Percentiles rank a stretch among this genome's conserved stretches.
Conservation (phyloP, 2,797 vertebrate genomes). For the Melanotaenia maccullochi region DNA sequence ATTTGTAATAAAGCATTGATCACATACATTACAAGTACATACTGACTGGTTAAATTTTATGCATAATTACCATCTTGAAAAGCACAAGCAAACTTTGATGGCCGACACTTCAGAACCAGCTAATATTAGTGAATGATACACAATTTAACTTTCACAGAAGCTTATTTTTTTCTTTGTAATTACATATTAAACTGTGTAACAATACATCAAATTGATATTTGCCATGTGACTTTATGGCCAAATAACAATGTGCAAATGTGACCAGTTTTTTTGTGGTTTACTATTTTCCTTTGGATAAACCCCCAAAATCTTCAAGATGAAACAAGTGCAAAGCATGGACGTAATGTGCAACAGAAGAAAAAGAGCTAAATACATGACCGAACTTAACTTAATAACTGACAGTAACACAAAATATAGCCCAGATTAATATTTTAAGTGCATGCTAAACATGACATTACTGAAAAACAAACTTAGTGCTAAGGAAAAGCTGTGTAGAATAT, state of each 20-base stretch:
- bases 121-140: conserved; percentile 27
- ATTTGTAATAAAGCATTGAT: conserved; percentile 63
- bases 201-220: conserved; percentile 33
- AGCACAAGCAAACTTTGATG: conserved; percentile 29
- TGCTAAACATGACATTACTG: conserved; percentile 64
- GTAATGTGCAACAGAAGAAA: conserved; percentile 81
- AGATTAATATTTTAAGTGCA: conserved; percentile 78
- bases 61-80: conserved; percentile 50
- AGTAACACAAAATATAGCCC: conserved; percentile 60
- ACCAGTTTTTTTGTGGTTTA: conserved; percentile 48
- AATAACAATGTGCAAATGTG: conserved; percentile 66
- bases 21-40: conserved; percentile 68
- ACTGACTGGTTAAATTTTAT: conserved; percentile 53
- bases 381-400: conserved; percentile 47
- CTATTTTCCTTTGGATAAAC: conserved; percentile 50
- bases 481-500: conserved; percentile 54
- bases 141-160: conserved; percentile 8
- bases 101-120: conserved; percentile 19
- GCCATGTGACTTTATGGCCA: conserved; percentile 37
- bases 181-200: conserved; percentile 29
- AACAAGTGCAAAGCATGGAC: conserved; percentile 80
- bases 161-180: conserved; percentile 18
- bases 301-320: conserved; percentile 46
- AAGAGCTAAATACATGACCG: conserved; percentile 53
- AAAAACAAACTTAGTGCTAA: conserved; percentile 72